Percentiles rank a stretch among this genome's conserved stretches.
phyloP scores from a whole-genome alignment of 2,797 vertebrate species.

The Nothura maculosa region DNA sequence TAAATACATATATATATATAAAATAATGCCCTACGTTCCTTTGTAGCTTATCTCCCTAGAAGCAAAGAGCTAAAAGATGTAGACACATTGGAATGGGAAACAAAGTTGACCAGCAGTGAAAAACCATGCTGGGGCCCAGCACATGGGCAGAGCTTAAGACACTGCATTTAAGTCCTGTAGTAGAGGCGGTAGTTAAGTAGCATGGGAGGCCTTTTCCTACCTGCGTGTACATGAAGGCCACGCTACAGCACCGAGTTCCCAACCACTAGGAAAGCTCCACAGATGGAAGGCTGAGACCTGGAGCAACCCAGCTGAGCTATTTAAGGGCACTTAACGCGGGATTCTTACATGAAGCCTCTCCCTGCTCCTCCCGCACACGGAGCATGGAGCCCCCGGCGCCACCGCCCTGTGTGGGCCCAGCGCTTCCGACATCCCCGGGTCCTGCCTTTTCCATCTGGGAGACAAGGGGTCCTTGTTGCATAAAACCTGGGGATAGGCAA shows the following conservation, averaged over 20 bases:
- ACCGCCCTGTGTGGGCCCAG: fast-evolving
- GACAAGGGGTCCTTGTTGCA: neutral
- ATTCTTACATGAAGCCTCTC: neutral
- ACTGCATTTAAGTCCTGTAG: neutral
- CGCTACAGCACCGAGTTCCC: neutral
- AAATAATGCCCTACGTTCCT: slow-evolving; percentile 48
- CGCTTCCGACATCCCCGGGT: neutral
- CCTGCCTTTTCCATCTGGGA: neutral
- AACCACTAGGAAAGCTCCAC: neutral
- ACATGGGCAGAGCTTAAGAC: neutral
- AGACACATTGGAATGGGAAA: slow-evolving; percentile 13
- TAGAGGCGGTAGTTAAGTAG: neutral
- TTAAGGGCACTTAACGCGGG: neutral
- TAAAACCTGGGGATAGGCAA: neutral
- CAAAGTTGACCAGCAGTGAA: neutral
- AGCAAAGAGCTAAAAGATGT: neutral
- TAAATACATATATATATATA: neutral
- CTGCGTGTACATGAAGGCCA: neutral
- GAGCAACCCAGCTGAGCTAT: neutral
- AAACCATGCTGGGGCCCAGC: neutral
- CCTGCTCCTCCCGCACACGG: neutral
- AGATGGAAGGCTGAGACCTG: neutral
- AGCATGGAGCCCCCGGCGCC: neutral
- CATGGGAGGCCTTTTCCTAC: neutral
- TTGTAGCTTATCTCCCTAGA: slow-evolving; percentile 56